These are phyloP conservation scores for Machimus atricapillus DNA, from an alignment of 2,888 invertebrate species.

Conservation along the genomic window DNA sequence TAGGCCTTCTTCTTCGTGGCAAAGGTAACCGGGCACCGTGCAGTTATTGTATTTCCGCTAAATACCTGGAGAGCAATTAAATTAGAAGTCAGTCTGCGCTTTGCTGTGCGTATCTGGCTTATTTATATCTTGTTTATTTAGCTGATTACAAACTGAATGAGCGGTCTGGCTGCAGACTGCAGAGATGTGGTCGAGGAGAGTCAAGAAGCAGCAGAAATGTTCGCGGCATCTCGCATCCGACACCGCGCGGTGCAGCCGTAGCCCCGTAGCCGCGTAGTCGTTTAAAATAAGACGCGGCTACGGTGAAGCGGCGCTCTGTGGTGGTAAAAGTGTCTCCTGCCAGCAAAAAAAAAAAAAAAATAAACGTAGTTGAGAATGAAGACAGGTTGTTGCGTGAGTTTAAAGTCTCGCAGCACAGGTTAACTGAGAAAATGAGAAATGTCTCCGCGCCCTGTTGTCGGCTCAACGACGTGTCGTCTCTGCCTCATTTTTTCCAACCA, in stretches of 20 bases:
- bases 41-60: conserved; percentile 24
- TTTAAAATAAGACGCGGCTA: background rate
- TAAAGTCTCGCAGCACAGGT: conserved; percentile 13
- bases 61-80: conserved; percentile 30
- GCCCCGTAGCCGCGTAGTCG: background rate
- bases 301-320: background rate
- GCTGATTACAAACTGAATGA: conserved; percentile 29
- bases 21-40: background rate
- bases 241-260: background rate
- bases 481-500: background rate
- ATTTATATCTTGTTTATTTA: conserved; percentile 37
- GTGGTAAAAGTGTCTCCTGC: conserved; percentile 25
- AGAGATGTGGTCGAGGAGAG: background rate
- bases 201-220: conserved; percentile 12
- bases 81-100: background rate
- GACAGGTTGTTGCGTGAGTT: conserved; percentile 32
- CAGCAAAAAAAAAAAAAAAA: conserved; percentile 21
- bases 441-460: conserved; percentile 33
- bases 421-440: conserved; percentile 12
- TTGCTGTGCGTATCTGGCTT: background rate
- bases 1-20: background rate
- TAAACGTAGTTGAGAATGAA: conserved; percentile 31
- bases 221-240: background rate
- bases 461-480: conserved; percentile 3
- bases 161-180: background rate